Base-by-base conservation (phyloP, 2,113 vertebrate species). In the Rhabdornis inornatus region DNA sequence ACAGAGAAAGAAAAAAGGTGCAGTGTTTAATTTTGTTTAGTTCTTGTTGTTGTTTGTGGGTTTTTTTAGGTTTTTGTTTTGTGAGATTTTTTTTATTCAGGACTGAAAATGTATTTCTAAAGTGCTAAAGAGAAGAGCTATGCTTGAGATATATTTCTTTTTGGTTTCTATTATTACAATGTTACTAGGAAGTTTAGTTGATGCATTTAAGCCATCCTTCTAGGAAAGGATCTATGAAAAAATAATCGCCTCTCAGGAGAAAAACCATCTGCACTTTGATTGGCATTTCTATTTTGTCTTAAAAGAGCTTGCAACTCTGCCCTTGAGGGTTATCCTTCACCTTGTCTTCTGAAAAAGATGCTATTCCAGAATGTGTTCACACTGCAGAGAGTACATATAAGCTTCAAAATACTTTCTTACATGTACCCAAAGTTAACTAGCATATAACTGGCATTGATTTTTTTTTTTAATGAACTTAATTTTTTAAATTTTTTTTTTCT, bases 251-350 rank as follows among this genome's bases (percentile, higher is more conserved):
- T 92, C 83, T 92, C 89, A 85, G 39, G 94, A 97, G 91, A 76
- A 96, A 92, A 95, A 50, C 77, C 78, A 87, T 94, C 84, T 87
- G 78, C 61, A 65, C 89, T 96, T 95, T 95, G 93, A 96, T 87
- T 96, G 93, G 50, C 93, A 92, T 85, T 94, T 83, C 74, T 92
- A 40, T 87, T 89, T 82, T 87, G 84, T 82, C 82, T 95, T 92
- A 82, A 96, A 97, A 94, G 77, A 91, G 49, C 74, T 92, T 71
- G 61, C 81, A 94, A 89, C 91, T 97, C 81, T 97, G 87, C 89
- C 92, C 91, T 95, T 95, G 83, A 95, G 94, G 95, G 90, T 93
- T 96, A 94, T 93, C 77, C 81, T 95, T 96, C 94, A 95, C 91
- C 56, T 94, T 90, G 79, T 59, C 68, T 84, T 69, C 83, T 59